Conservation (phyloP, 2,888 invertebrate species). For the Hemistola chrysoprasaria region DNA sequence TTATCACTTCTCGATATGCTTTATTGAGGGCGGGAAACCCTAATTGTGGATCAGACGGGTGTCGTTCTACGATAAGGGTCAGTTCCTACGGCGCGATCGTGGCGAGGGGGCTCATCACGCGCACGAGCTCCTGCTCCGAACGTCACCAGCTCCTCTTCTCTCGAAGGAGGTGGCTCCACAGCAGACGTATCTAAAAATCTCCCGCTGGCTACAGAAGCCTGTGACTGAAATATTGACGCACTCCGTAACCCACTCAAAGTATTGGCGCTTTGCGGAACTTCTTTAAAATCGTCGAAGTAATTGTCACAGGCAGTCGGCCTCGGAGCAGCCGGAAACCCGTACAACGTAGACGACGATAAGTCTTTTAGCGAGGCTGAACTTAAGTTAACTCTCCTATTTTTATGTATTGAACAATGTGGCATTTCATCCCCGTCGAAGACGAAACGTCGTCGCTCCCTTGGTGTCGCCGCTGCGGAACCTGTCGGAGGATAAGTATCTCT, state of each 20-base stretch:
- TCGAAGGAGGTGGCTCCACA: constrained; percentile 84
- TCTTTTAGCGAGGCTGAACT: constrained; percentile 83
- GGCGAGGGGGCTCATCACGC: constrained; percentile 54
- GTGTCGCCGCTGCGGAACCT: constrained; percentile 71
- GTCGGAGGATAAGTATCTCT: constrained; percentile 71
- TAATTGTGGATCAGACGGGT: constrained; percentile 74
- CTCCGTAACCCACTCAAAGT: constrained; percentile 72
- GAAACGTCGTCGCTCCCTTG: constrained; percentile 82
- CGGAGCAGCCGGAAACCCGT: constrained; percentile 85
- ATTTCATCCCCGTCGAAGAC: constrained; percentile 84
- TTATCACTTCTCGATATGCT: constrained; percentile 78
- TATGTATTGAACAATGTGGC: constrained; percentile 82
- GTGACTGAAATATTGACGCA: constrained; percentile 76
- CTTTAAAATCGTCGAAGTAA: constrained; percentile 80
- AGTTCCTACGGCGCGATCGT: constrained; percentile 75
- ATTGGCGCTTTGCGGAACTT: constrained; percentile 79
- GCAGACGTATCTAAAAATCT: constrained; percentile 86
- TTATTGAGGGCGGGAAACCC: constrained; percentile 52
- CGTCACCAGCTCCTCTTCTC: constrained; percentile 86
- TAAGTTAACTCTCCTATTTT: constrained; percentile 72
- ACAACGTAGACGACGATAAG: constrained; percentile 78
- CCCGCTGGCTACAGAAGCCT: constrained; percentile 85
- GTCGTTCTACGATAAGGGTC: constrained; percentile 83
- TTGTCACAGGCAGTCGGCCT: constrained; percentile 84
- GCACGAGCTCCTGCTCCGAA: constrained; percentile 84